phyloP scores from a whole-genome alignment of 37 sponge, comb jelly and placozoan species.

The Amphimedon queenslandica region DNA sequence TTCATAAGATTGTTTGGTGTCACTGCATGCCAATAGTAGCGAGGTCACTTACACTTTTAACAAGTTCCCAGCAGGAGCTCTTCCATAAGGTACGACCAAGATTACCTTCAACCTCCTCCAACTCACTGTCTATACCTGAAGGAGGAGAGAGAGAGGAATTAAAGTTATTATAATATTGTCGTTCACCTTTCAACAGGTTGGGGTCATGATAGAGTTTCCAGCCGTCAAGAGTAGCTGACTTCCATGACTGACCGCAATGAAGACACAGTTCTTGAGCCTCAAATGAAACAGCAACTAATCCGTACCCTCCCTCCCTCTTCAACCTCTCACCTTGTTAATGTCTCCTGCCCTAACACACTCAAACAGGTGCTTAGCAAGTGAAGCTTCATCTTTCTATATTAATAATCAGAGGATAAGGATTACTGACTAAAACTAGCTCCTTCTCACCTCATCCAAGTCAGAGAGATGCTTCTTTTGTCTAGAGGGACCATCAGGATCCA shows the following conservation, averaged over 20 bases:
- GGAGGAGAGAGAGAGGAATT: too few species aligned
- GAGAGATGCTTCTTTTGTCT: conserved; percentile 60
- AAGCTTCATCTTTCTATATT: conserved; percentile 68
- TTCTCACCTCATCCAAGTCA: conserved; percentile 65
- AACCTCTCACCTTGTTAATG: conserved; percentile 28
- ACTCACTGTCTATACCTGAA: conserved; percentile 22
- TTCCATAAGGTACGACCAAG: conserved; percentile 88
- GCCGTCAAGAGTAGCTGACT: conserved; percentile 82
- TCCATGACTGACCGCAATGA: conserved; percentile 81
- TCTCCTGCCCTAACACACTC: conserved; percentile 85
- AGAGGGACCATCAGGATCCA: conserved; percentile 90
- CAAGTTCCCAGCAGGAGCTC: conserved; percentile 70
- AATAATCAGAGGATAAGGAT: not conserved
- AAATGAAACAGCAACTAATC: not conserved
- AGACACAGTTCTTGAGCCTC: conserved; percentile 88
- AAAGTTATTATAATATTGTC: too few species aligned
- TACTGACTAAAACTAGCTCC: conserved; percentile 5
- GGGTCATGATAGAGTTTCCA: conserved; percentile 92
- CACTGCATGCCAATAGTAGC: too few species aligned
- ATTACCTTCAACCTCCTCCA: conserved; percentile 84
- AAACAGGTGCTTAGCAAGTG: conserved; percentile 77
- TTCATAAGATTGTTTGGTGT: too few species aligned
- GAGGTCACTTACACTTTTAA: conserved; percentile 49
- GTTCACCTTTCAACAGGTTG: conserved; percentile 63
- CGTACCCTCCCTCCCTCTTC: not conserved